Base-by-base conservation (phyloP, 1,140 invertebrate genomes). In the Tetranychus cinnabarinus region DNA sequence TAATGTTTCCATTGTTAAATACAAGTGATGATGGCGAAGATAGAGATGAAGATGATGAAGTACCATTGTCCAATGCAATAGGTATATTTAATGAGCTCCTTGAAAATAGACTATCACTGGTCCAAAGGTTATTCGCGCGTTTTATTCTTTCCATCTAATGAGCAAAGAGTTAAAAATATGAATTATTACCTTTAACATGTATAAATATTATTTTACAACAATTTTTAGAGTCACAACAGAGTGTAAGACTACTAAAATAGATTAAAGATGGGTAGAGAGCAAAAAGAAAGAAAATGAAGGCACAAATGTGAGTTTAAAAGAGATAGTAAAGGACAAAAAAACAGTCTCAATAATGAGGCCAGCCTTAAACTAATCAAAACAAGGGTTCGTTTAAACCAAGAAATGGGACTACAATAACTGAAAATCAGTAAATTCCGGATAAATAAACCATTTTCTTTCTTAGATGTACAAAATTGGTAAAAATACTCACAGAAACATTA, bases 111-210 rank as follows among this genome's bases (percentile, higher is more conserved):
- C 86, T 89, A 71, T 92, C 87, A 48, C 83, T 81, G 13, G 86
- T 84, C 77, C 85, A 92, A 63, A 92, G 74, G 67, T 84, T 80
- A 71, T 91, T 92, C 45, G 80, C 81, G 69, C 86, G 77, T 68
- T 86, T 78, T 70, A 92, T 87, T 74, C 88, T 85, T 74, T 90
- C 87, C 70, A 85, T 90, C 86, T 90, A 72, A 60, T 62, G 48
- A 23, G n/a, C 39, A 45, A 56, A 52, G 59, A 62, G 55, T 33
- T 7, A 56, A 15, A 56, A 31, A 56, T 4, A 54, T 7, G 33
- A 55, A 10, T n/a, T 12, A 33, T n/a, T n/a, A 55, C 15, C 34
- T 23, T n/a, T 31, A 35, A 35, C 54, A 55, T 33, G 15, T 10
- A 35, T 31, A 3, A 55, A 35, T 33, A 23, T 23, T 23, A 23